phyloP scores from a whole-genome alignment of 2,888 invertebrate species.

The Drosophila macrospina region DNA sequence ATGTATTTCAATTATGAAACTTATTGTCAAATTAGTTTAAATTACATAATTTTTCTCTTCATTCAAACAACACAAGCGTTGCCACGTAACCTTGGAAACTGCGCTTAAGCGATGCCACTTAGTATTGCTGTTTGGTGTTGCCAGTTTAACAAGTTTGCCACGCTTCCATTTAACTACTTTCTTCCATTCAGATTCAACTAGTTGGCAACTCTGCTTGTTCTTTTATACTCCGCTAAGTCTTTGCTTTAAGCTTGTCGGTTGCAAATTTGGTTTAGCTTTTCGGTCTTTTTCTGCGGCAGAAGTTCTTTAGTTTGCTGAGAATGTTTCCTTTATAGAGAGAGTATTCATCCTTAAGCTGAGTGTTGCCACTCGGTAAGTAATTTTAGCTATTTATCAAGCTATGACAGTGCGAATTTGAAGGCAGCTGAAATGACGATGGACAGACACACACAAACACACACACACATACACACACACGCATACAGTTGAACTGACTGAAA shows the following conservation, averaged over 20 bases:
- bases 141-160: no score
- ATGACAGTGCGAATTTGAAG: conserved; percentile 74
- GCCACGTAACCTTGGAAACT: no score
- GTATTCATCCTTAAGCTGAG: conserved; percentile 27
- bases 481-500: conserved; percentile 46
- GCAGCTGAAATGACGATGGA: conserved; percentile 58
- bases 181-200: not conserved
- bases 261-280: conserved; percentile 5
- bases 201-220: conserved; percentile 16
- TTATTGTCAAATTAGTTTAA: no score
- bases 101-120: no score
- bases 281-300: conserved; percentile 1
- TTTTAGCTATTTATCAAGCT: conserved; percentile 78
- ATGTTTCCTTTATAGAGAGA: conserved; percentile 10
- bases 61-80: no score
- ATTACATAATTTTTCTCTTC: no score
- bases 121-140: no score
- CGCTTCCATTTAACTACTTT: no score
- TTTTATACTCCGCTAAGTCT: not conserved
- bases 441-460: conserved; percentile 8
- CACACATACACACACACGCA: conserved; percentile 3
- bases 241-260: conserved; percentile 5
- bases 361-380: conserved; percentile 51
- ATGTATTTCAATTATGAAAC: no score
- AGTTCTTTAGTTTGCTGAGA: conserved; percentile 22